phyloP scores from a whole-genome alignment of 2,797 vertebrate species.

The Anisognathus igniventris region DNA sequence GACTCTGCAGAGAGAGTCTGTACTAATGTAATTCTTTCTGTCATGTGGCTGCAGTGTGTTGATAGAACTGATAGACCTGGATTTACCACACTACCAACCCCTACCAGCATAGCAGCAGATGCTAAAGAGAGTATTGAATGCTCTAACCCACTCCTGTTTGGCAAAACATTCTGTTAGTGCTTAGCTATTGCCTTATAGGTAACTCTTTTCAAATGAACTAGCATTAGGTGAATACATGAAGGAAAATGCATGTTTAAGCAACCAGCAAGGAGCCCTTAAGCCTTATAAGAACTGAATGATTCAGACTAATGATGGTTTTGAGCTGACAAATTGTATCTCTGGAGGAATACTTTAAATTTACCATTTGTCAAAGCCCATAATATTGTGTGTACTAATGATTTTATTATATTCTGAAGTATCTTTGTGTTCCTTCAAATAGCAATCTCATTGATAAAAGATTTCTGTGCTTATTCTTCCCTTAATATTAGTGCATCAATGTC shows the following conservation, averaged over 20 bases:
- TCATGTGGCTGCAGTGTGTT: background rate
- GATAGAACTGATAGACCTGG: background rate
- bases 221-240: background rate
- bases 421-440: background rate
- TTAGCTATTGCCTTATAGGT: background rate
- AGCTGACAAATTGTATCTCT: background rate
- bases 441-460: background rate
- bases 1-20: background rate
- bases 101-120: background rate
- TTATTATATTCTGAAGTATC: background rate
- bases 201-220: background rate
- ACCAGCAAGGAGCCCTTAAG: background rate
- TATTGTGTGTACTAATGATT: background rate
- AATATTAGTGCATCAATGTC: background rate
- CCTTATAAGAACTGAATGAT: background rate
- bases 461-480: background rate
- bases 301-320: background rate
- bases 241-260: background rate
- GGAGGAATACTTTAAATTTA: background rate
- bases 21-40: background rate
- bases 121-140: background rate
- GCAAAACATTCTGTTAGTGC: background rate
- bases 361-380: background rate
- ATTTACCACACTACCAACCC: rapidly evolving
- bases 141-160: background rate